Evolutionary conservation across 1,140 invertebrate species (phyloP).

Genomic region (Adelges cooleyi): DNA sequence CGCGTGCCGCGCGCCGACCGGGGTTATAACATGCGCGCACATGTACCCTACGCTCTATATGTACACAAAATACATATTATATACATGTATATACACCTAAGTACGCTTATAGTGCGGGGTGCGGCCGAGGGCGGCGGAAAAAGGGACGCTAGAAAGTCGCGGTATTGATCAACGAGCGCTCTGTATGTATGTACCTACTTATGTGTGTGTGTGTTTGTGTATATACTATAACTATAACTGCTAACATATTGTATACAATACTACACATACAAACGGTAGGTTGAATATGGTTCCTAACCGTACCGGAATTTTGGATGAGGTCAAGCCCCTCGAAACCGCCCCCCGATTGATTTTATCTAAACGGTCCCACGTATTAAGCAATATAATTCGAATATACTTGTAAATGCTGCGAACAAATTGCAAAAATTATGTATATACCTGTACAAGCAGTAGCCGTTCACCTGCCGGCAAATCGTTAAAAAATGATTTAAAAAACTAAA

Average conservation of each 20-base stretch:
- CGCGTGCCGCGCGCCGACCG: conserved; percentile 1
- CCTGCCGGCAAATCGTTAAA: too few relatives aligned
- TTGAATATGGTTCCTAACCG: conserved; percentile 8
- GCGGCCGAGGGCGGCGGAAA: neutral
- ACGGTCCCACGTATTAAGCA: neutral
- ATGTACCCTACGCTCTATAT: neutral
- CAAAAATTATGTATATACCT: too few relatives aligned
- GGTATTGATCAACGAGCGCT: conserved; percentile 19
- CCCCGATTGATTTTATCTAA: conserved; percentile 14
- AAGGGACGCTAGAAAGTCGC: conserved; percentile 10
- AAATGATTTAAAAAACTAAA: too few relatives aligned
- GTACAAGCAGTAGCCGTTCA: too few relatives aligned
- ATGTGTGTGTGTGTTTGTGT: neutral
- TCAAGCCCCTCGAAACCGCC: neutral
- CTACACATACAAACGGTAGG: too few relatives aligned
- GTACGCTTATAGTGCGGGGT: neutral
- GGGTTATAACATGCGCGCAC: too few relatives aligned
- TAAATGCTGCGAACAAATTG: too few relatives aligned
- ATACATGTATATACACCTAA: too few relatives aligned
- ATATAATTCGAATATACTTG: too few relatives aligned
- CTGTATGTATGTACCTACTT: neutral
- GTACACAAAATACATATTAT: too few relatives aligned
- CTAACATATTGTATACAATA: neutral
- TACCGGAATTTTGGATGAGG: conserved; percentile 17
- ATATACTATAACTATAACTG: neutral